These are phyloP conservation scores for Magallana angulata DNA, from an alignment of 1,140 invertebrate genomes.

Conservation along the genomic window DNA sequence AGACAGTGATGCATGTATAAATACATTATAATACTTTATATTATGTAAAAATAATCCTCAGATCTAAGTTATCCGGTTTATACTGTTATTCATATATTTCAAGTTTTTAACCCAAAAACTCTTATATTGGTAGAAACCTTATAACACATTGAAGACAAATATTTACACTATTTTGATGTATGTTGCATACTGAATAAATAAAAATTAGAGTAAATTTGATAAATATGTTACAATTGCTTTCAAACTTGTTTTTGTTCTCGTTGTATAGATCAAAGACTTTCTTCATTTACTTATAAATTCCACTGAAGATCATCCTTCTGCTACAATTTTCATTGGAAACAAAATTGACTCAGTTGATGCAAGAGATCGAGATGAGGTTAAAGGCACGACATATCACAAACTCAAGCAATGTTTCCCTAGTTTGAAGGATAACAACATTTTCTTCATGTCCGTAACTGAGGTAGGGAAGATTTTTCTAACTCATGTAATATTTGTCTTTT, in stretches of 20 bases:
- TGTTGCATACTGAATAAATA: no score
- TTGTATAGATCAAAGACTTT: constrained; percentile 61
- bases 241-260: background rate
- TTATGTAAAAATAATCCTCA: no score
- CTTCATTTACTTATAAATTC: constrained; percentile 61
- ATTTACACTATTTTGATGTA: no score
- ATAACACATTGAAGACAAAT: no score
- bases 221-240: background rate
- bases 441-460: constrained; percentile 64
- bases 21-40: background rate
- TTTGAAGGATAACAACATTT: constrained; percentile 62
- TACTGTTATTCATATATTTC: no score
- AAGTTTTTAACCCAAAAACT: no score
- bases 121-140: no score
- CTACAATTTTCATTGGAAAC: constrained; percentile 73
- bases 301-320: constrained; percentile 58
- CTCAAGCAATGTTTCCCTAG: constrained; percentile 64
- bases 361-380: constrained; percentile 59
- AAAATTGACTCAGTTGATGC: constrained; percentile 69
- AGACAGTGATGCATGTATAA: constrained; percentile 13
- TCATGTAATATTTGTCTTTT: no score
- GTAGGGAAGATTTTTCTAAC: constrained; percentile 43
- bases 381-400: constrained; percentile 57
- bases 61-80: no score
- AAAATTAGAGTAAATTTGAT: background rate